Conservation (phyloP, 1,140 invertebrate species). For the Acyrthosiphon pisum region DNA sequence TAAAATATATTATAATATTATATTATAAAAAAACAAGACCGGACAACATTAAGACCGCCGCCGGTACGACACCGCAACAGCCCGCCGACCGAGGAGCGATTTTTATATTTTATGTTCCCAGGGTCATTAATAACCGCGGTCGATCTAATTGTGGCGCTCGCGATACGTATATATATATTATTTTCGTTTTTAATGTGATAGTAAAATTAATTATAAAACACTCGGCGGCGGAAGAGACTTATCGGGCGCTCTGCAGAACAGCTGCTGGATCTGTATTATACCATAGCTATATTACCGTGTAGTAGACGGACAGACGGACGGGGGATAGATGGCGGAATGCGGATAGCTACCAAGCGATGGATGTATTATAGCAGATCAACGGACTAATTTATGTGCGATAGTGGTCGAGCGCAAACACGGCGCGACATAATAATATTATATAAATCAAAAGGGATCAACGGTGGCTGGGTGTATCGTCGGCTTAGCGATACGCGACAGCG, state of each 20-base stretch:
- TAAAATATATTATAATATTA: neutral
- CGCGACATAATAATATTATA: neutral
- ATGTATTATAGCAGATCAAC: neutral
- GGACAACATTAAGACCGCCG: constrained; percentile 29
- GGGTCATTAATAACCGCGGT: constrained; percentile 39
- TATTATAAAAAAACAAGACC: neutral
- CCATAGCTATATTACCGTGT: neutral
- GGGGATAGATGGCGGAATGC: too few relatives aligned
- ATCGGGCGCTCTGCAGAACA: neutral
- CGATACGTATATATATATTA: neutral
- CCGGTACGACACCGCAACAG: neutral
- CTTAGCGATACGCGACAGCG: neutral
- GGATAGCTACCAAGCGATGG: too few relatives aligned
- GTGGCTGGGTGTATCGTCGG: neutral
- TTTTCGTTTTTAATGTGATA: constrained; percentile 15
- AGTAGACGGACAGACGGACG: neutral
- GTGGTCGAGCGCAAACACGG: neutral
- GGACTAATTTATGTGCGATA: constrained; percentile 36
- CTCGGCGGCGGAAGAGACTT: neutral
- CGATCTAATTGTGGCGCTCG: constrained; percentile 27
- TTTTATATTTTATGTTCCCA: constrained; percentile 30
- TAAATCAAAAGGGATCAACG: constrained; percentile 39
- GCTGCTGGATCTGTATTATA: neutral
- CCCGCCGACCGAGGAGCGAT: neutral
- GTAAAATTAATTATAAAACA: constrained; percentile 14